Conservation (phyloP, 1,140 invertebrate species). For the Zophobas atratus region DNA sequence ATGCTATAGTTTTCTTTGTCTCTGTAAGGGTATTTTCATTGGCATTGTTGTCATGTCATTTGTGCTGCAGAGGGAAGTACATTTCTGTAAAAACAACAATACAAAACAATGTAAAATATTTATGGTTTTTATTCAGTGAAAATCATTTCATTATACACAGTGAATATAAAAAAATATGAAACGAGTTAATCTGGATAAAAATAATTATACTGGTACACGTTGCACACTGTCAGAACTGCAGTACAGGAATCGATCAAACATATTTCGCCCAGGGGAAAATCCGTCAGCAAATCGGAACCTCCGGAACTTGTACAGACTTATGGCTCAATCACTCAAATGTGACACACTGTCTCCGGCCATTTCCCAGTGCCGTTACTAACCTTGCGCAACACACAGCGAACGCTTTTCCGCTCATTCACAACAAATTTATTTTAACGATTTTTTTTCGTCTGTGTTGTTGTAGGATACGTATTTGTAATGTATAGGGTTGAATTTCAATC, state of each 20-base stretch:
- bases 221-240: conserved; percentile 13
- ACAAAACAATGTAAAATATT: no score
- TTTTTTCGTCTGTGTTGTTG: conserved; percentile 12
- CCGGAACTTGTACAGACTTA: conserved; percentile 44
- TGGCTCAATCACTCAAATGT: conserved; percentile 44
- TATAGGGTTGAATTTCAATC: conserved; percentile 18
- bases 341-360: conserved; percentile 36
- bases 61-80: no score
- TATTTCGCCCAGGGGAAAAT: conserved; percentile 33
- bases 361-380: conserved; percentile 18
- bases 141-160: no score
- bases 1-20: no score
- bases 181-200: no score
- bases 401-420: not conserved
- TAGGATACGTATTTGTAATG: not conserved
- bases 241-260: conserved; percentile 35
- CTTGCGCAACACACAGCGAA: conserved; percentile 20
- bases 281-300: conserved; percentile 38
- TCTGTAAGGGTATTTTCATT: no score
- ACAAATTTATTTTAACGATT: conserved; percentile 18
- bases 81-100: no score
- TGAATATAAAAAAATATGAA: no score
- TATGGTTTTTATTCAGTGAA: no score
- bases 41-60: no score
- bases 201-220: not conserved